Evolutionary conservation across 2,888 invertebrate species (phyloP).

Genomic region (Saturnia pavonia): DNA sequence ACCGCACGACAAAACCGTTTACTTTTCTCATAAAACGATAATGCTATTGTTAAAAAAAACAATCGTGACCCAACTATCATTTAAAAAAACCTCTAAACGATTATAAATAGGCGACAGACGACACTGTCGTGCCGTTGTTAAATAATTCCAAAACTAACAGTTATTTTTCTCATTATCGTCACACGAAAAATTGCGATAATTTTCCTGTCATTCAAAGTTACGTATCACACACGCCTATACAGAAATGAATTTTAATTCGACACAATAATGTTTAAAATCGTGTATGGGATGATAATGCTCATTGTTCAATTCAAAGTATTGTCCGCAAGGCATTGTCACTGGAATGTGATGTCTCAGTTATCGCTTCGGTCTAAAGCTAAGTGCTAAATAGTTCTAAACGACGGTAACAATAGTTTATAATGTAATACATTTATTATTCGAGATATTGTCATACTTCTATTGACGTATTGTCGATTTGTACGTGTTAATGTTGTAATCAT

Average conservation of each 20-base stretch:
- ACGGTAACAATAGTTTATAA: constrained; percentile 35
- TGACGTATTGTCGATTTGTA: constrained; percentile 8
- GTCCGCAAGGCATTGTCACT: constrained; percentile 50
- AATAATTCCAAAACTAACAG: constrained; percentile 37
- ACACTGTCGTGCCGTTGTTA: constrained; percentile 46
- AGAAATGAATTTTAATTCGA: constrained; percentile 14
- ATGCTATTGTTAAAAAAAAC: constrained; percentile 30
- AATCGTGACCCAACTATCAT: constrained; percentile 52
- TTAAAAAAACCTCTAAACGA: constrained; percentile 31
- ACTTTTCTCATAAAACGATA: constrained; percentile 33
- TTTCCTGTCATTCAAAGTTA: constrained; percentile 39
- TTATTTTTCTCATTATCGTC: constrained; percentile 45
- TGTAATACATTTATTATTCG: constrained; percentile 41
- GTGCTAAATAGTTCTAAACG: constrained; percentile 39
- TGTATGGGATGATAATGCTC: neutral
- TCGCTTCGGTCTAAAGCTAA: constrained; percentile 33
- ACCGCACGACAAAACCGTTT: constrained; percentile 4
- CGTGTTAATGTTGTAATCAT: neutral
- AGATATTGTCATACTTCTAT: constrained; percentile 24
- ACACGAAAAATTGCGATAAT: constrained; percentile 53
- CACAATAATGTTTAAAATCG: constrained; percentile 12
- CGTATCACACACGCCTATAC: constrained; percentile 18
- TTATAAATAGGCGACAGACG: constrained; percentile 54
- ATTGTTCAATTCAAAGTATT: constrained; percentile 29
- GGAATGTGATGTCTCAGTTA: constrained; percentile 56